Percentiles rank a stretch among this genome's conserved stretches.
Conservation (phyloP, 2,797 vertebrate species). For the Phyllotis vaccarum region DNA sequence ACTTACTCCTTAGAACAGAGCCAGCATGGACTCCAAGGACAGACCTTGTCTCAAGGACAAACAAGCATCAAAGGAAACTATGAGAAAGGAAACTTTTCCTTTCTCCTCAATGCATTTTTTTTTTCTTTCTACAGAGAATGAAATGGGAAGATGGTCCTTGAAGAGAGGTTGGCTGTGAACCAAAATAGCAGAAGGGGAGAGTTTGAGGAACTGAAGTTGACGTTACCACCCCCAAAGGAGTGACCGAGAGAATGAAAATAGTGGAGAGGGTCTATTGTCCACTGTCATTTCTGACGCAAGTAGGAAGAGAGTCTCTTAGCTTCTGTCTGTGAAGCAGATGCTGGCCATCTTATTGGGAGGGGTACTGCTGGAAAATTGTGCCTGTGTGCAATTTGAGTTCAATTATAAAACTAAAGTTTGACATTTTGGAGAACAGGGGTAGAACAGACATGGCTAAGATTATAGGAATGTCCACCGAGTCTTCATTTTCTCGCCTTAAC, state of each 20-base stretch:
- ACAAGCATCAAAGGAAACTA: neutral
- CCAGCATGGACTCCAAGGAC: neutral
- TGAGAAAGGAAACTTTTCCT: neutral
- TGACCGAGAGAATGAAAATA: slow-evolving; percentile 34
- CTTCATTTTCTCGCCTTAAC: neutral
- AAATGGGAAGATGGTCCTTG: slow-evolving; percentile 54
- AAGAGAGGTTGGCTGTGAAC: slow-evolving; percentile 34
- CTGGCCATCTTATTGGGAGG: neutral
- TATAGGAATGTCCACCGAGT: neutral
- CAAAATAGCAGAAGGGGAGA: slow-evolving; percentile 47
- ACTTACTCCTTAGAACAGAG: no score
- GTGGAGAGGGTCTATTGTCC: neutral
- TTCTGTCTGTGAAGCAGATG: neutral
- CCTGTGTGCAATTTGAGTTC: neutral
- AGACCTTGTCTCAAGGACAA: neutral
- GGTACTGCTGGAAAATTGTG: neutral
- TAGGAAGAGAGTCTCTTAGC: neutral
- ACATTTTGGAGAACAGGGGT: neutral
- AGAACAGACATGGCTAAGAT: neutral
- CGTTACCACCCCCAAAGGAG: neutral
- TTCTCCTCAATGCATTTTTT: neutral
- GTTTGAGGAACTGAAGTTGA: slow-evolving; percentile 8
- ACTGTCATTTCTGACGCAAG: slow-evolving; percentile 16
- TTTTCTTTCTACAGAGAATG: slow-evolving; percentile 51
- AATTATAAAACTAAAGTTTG: slow-evolving; percentile 18